Base-by-base conservation (phyloP, 2,888 invertebrate species). In the Harpagoxenus sublaevis region DNA sequence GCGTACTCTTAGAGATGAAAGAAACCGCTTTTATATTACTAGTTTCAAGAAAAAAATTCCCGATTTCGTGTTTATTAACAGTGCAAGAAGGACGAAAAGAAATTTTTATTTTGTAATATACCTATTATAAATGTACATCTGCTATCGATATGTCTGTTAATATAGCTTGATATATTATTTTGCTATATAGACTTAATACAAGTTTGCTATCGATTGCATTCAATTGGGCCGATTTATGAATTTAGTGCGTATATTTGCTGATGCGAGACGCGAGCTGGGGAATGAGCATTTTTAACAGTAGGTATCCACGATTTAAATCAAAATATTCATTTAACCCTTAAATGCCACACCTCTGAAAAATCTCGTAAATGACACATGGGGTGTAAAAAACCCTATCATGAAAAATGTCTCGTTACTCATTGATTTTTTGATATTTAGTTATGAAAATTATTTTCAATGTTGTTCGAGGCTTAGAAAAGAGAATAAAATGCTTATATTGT, bases 131-230 rank as follows among this genome's bases (percentile, higher is more conserved):
- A 39, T 31, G 78, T 15, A 70, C 9, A 57, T 0, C 9, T n/a
- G 12, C 2, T 18, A 23, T 39, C 6, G 3, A 48, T 35, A 45
- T n/a, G 6, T 2, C 5, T 31, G n/a, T 66, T 77, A 53, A 53
- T 53, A 42, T 12, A 66, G 2, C 1, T 23, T 23, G 23, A 23
- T 23, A 23, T 23, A 23, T 23, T 23, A 23, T 23, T 23, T 23
- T 23, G 23, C 23, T 23, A 23, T 23, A 23, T 23, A 23, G 15
- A 65, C n/a, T 4, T 10, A 6, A 45, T 78, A 12, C 12, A 48
- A 57, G 10, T 71, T 79, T 5, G 28, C 28, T 28, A 3, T 77
- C 23, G 45, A 60, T 71, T 48, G 31, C 6, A 23, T 79, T 70
- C 1, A 31, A 70, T 8, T 31, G 15, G 4, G 4, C 3, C 23